A percentile compares a stretch with the other conserved stretches of the same genome.
Conservation (phyloP, 1,140 invertebrate genomes). For the Chlorops oryzae region DNA sequence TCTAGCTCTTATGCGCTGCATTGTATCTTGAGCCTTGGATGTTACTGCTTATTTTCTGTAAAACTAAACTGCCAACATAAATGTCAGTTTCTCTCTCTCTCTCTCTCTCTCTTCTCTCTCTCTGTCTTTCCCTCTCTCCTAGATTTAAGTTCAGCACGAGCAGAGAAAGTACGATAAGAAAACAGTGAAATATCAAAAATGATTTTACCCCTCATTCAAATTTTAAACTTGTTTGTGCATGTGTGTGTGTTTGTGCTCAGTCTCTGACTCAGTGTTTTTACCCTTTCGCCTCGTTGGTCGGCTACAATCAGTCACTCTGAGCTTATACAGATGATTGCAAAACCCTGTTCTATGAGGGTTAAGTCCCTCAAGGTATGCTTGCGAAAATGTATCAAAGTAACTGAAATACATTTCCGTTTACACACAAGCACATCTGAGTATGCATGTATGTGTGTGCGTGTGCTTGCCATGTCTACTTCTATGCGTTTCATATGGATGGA, state of each 20-base stretch:
- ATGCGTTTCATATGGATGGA: too few relatives aligned
- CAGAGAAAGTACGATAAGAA: too few relatives aligned
- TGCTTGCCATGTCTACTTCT: too few relatives aligned
- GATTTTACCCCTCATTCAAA: too few relatives aligned
- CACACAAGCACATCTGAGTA: neutral
- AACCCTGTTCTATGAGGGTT: slow-evolving; percentile 14
- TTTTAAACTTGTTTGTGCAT: too few relatives aligned
- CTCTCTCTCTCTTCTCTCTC: too few relatives aligned
- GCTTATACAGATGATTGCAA: slow-evolving; percentile 16
- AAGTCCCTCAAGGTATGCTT: slow-evolving; percentile 15
- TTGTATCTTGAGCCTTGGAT: too few relatives aligned
- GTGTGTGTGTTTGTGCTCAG: neutral
- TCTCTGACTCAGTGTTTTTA: slow-evolving; percentile 6
- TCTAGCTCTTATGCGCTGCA: too few relatives aligned
- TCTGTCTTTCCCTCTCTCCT: too few relatives aligned
- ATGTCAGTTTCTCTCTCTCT: neutral
- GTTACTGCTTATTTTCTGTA: too few relatives aligned
- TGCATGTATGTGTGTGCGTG: neutral
- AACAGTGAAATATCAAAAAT: too few relatives aligned
- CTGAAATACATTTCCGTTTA: neutral
- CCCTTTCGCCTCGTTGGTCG: neutral
- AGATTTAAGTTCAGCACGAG: too few relatives aligned
- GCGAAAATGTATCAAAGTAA: neutral
- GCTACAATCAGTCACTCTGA: slow-evolving; percentile 7
- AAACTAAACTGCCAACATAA: neutral